Base-by-base conservation (phyloP, 2,113 vertebrate species). In the Chauna torquata region DNA sequence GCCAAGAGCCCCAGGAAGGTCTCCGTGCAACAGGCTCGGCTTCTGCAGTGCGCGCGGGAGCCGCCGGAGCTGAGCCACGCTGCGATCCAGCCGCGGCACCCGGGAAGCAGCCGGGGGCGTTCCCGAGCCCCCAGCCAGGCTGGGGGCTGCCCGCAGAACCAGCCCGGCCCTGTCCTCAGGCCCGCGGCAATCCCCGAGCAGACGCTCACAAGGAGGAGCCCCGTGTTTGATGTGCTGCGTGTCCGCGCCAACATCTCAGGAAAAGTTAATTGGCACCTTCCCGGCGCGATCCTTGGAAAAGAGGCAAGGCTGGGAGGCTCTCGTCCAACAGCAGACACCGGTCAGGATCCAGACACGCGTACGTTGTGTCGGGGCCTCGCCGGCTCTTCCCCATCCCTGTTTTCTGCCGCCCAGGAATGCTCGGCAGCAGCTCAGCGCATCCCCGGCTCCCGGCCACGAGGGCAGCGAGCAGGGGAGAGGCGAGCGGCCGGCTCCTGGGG, bases 81-180 rank as follows among this genome's bases (percentile, higher is more conserved):
- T 3, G 1, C 3, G 44, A 24, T 0, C 23, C 70, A 34, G 81
- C 40, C 17, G 24, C 52, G 42, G 49, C 7, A 0, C 15, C 69
- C 36, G 54, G 72, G 30, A 36, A 40, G 24, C 38, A 30, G 42
- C 28, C 9, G 0, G 6, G 55, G 18, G 38, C 12, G 10, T 69
- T 59, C 49, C 66, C 2, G 4, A n/a, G 50, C 7, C 4, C 38
- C 34, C n/a, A 5, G 0, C 32, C 14, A 0, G 0, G 22, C 69
- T 38, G 0, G 18, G 50, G 62, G 45, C 50, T 94, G 70, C 72
- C 9, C 3, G 59, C 12, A 12, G 64, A 65, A 45, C 76, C 77
- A 24, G 83, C 72, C 44, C 2, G 50, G 12, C 50, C 50, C 50
- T 2, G 45, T 20, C 82, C 25, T 2, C 9, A 10, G 16, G 57